Conservation (phyloP, 2,888 invertebrate species). For the Tetragonisca angustula region DNA sequence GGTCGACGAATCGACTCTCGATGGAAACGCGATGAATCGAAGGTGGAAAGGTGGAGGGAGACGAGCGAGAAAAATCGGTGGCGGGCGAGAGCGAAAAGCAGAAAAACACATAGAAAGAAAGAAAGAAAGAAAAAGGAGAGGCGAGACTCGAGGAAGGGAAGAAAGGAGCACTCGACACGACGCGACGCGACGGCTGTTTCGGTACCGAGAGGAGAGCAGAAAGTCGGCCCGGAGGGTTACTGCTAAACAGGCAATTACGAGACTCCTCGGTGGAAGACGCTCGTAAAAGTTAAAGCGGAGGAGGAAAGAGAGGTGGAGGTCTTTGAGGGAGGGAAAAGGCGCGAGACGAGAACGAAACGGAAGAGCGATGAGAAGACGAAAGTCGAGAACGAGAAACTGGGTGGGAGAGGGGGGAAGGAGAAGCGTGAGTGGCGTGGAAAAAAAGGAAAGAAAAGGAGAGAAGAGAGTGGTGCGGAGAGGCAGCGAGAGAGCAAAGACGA, state of each 20-base stretch:
- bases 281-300: slow-evolving; percentile 79
- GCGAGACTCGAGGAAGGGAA: background rate
- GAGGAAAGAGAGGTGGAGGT: slow-evolving; percentile 60
- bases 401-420: background rate
- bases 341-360: slow-evolving; percentile 27
- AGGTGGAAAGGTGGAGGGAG: background rate
- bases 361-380: slow-evolving; percentile 19
- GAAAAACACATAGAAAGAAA: background rate
- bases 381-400: background rate
- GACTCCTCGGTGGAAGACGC: slow-evolving; percentile 77
- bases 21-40: background rate
- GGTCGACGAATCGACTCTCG: no score
- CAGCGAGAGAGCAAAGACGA: slow-evolving; percentile 25
- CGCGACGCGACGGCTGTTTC: background rate
- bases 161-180: background rate
- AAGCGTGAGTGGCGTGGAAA: background rate
- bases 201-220: slow-evolving; percentile 48
- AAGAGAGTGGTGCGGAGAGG: slow-evolving; percentile 4
- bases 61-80: background rate
- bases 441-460: background rate
- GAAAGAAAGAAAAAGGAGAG: slow-evolving; percentile 2
- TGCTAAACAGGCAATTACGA: slow-evolving; percentile 82
- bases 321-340: slow-evolving; percentile 39
- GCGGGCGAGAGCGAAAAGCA: no score
- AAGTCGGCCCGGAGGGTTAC: slow-evolving; percentile 66